Evolutionary conservation across 2,797 vertebrate species (phyloP).

Genomic region (Chaenodraco wilsoni): DNA sequence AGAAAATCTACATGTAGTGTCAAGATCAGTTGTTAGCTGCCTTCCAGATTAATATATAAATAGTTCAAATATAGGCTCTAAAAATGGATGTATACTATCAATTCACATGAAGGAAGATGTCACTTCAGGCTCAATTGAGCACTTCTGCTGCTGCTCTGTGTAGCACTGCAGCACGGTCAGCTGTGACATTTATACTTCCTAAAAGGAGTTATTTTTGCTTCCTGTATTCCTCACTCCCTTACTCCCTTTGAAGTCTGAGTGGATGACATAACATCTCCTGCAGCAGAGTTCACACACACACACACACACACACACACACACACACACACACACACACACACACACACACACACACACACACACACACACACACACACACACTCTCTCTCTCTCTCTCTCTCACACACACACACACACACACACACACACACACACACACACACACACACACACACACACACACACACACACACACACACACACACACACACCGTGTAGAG

Average conservation of each 20-base stretch:
- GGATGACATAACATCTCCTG: slow-evolving; percentile 40
- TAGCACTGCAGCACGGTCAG: slow-evolving; percentile 20
- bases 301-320: no score
- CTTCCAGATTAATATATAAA: neutral
- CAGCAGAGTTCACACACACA: slow-evolving; percentile 37
- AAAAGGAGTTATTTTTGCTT: slow-evolving; percentile 32
- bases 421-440: no score
- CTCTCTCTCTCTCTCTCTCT: no score
- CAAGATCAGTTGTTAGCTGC: neutral
- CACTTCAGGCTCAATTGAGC: slow-evolving; percentile 1
- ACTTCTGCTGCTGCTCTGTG: neutral
- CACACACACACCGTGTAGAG: neutral
- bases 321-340: no score
- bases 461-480: no score
- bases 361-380: no score
- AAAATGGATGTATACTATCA: neutral
- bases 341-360: no score
- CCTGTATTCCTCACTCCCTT: slow-evolving; percentile 18
- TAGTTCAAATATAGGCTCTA: slow-evolving; percentile 1
- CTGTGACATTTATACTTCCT: slow-evolving; percentile 38
- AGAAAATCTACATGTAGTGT: neutral
- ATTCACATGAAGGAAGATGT: slow-evolving; percentile 14
- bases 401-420: slow-evolving; percentile 28
- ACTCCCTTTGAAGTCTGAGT: slow-evolving; percentile 30
- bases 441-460: no score